A percentile compares a stretch with the other conserved stretches of the same genome.
Conservation (phyloP, 1,140 invertebrate genomes). For the Cryptotermes secundus region DNA sequence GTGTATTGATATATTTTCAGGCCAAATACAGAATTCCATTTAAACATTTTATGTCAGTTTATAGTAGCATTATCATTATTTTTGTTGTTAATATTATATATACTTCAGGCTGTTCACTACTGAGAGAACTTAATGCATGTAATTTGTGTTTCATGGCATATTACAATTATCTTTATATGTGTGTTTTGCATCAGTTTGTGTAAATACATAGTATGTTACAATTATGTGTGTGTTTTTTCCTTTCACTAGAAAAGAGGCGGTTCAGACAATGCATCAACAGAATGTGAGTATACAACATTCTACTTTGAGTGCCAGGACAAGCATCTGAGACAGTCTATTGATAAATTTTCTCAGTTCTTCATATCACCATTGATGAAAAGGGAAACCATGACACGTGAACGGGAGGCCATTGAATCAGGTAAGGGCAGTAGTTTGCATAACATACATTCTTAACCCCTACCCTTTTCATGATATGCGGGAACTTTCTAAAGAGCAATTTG, state of each 20-base stretch:
- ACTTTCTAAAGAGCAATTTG: not conserved
- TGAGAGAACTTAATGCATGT: no score
- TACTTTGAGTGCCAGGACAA: constrained; percentile 85
- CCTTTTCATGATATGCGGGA: constrained; percentile 26
- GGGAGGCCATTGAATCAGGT: constrained; percentile 92
- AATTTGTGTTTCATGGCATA: no score
- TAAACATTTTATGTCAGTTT: no score
- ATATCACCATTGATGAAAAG: constrained; percentile 82
- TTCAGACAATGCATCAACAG: constrained; percentile 78
- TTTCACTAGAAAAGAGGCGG: constrained; percentile 67
- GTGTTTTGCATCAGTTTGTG: no score
- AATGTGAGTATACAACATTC: constrained; percentile 81
- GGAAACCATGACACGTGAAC: constrained; percentile 83
- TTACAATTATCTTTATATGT: no score
- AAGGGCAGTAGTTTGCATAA: constrained; percentile 29
- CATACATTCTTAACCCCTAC: not conserved
- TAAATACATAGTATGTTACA: not conserved
- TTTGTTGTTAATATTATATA: no score
- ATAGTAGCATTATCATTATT: no score
- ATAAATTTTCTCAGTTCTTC: constrained; percentile 91
- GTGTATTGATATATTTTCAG: no score
- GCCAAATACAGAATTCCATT: no score
- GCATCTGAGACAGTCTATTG: constrained; percentile 69
- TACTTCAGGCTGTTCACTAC: no score
- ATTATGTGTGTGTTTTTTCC: constrained; percentile 23